Evolutionary conservation across 2,888 invertebrate species (phyloP), one percentile per base, ranked within the genome.

Genomic region (Megamerina dolium): DNA sequence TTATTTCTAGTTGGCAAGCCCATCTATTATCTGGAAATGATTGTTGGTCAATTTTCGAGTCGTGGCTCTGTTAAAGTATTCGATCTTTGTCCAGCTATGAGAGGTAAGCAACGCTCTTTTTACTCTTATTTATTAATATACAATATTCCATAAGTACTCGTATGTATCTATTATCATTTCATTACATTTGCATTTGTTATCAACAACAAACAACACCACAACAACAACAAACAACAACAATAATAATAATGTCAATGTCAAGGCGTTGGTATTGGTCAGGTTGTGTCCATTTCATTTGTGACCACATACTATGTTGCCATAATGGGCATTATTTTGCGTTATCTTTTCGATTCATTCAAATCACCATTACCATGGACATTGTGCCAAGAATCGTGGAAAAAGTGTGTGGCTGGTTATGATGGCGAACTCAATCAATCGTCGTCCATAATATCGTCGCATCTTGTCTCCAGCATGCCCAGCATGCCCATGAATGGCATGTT

Each of bases 41-140:
- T 80, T 5, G 70, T 86, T 32, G 87, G 86, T 2, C 86, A 87
- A 65, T 87, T 85, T 63, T 79, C 80, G 19, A 80, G 81, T 50
- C 75, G 77, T 50, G 85, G 85, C 10, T 81, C 81, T 44, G 80
- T 83, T 13, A 81, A 81, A 58, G 78, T 82, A 13, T 76, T 71
- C 57, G 83, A 83, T 53, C 70, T 83, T 53, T 76, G 78, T 10
- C 85, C 85, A 5, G 76, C 81, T 1, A 76, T 85, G 64, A 82
- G 79, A 77, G 85, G 85, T 84, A 62, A 63, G 61, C 10, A 23
- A 6, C 6, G 10, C 6, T 8, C 14, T 9, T 37, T 32, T 40
- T 9, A 8, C 13, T 10, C 10, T 19, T 19, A 16, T 12, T 21
- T 30, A 8, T 13, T 16, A 30, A 10, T 5, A 30, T 19, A 33